These are phyloP conservation scores for Tinamus guttatus DNA, from an alignment of 2,113 vertebrate genomes.

Conservation along the genomic window DNA sequence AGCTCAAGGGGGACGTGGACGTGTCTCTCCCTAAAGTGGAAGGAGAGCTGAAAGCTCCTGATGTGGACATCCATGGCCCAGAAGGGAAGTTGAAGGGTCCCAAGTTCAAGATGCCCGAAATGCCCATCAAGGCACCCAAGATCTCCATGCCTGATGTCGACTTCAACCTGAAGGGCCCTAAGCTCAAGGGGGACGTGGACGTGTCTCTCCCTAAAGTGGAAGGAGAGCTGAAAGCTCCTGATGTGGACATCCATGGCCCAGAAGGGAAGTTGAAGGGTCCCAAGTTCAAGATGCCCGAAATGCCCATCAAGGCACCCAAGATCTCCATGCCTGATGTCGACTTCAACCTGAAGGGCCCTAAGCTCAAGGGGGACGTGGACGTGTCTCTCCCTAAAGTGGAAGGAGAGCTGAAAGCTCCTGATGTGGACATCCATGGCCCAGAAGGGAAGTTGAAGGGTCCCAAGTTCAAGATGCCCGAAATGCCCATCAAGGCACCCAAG, in stretches of 20 bases:
- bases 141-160: background rate
- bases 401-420: slow-evolving; percentile 53
- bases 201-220: no score
- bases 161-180: background rate
- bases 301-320: slow-evolving; percentile 64
- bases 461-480: no score
- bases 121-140: slow-evolving; percentile 64
- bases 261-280: no score
- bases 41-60: no score
- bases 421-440: slow-evolving; percentile 11
- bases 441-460: slow-evolving; percentile 72
- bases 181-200: no score
- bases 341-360: slow-evolving; percentile 12
- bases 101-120: slow-evolving; percentile 56
- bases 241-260: no score
- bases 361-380: background rate
- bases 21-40: no score
- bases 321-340: background rate
- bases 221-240: no score
- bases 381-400: slow-evolving; percentile 38
- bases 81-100: no score
- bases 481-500: slow-evolving; percentile 64
- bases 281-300: no score
- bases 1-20: no score
- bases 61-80: no score